Evolutionary conservation across 2,797 vertebrate species (phyloP), one percentile per base, ranked within the genome.

Genomic region (Rousettus madagascariensis): DNA sequence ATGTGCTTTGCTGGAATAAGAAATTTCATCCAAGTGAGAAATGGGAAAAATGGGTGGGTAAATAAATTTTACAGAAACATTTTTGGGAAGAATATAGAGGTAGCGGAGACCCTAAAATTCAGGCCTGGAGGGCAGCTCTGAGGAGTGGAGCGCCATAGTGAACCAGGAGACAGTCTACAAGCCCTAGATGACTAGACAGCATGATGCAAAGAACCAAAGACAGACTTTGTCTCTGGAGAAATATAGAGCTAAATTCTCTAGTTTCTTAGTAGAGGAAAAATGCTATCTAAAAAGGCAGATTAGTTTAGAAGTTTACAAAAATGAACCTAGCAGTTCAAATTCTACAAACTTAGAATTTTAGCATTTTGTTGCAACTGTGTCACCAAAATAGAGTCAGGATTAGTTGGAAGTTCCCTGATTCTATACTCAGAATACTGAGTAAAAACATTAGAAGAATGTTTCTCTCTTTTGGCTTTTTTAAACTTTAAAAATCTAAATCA

Each of bases 401-500:
- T 92, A 78, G 43, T 79, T 55, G 11, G 15, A 86, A 61, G 7
- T 19, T 86, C 30, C 80, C 5, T 38, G 28, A 77, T n/a, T 77
- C 28, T 65, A 7, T 36, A 77, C 20, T n/a, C n/a, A 55, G 33
- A 72, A 36, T 30, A 61, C 19, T n/a, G 16, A 80, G 5, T 75
- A 46, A 49, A 89, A 83, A 74, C 9, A 7, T 6, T 41, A 20
- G 17, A 90, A 92, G 1, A 88, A 53, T 83, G 43, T 90, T 91
- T 97, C 77, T 38, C 3, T 13, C 53, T 4, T 86, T 38, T 57
- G 20, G 0, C 74, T 96, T 96, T n/a, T 30, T 69, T 61, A 94
- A 96, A 92, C 36, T 74, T 19, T 91, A 79, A 96, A 89, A 68
- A 63, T 89, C 46, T 28, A 94, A 84, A 68, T 82, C 22, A 97